phyloP scores from a whole-genome alignment of 2,888 invertebrate species.

The Metacarcinus magister region DNA sequence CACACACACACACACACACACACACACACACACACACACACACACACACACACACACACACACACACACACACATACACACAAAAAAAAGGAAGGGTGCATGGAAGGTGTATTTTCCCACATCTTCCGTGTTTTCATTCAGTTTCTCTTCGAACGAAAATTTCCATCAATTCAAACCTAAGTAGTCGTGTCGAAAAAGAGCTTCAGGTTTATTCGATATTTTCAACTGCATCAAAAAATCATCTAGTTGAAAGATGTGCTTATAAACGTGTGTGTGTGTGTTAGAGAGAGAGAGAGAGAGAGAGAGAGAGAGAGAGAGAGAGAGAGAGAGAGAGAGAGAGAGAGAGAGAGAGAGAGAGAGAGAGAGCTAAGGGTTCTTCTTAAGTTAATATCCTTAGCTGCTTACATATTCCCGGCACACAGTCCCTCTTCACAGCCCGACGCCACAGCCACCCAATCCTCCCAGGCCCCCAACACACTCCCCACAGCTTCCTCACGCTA shows the following conservation, averaged over 20 bases:
- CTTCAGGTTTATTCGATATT: neutral
- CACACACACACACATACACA: no score
- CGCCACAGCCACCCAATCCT: slow-evolving; percentile 34
- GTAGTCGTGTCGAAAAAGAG: neutral
- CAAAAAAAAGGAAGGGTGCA: no score
- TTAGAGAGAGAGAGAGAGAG: neutral
- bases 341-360: slow-evolving; percentile 43
- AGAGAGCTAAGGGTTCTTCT: slow-evolving; percentile 21
- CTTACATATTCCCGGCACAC: slow-evolving; percentile 45
- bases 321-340: slow-evolving; percentile 37
- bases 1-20: neutral
- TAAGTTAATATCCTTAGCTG: slow-evolving; percentile 46
- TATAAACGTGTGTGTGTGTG: neutral
- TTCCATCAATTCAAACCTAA: neutral
- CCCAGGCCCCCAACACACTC: neutral
- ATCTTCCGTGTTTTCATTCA: no score
- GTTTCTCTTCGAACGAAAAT: no score
- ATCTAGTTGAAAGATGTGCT: neutral
- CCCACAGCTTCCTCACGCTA: neutral
- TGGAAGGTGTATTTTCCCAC: no score
- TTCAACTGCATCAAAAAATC: neutral
- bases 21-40: no score
- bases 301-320: neutral
- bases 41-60: no score
- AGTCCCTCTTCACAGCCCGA: slow-evolving; percentile 35